These are phyloP conservation scores for Penaeus monodon DNA, from an alignment of 2,888 invertebrate species.

Conservation along the genomic window DNA sequence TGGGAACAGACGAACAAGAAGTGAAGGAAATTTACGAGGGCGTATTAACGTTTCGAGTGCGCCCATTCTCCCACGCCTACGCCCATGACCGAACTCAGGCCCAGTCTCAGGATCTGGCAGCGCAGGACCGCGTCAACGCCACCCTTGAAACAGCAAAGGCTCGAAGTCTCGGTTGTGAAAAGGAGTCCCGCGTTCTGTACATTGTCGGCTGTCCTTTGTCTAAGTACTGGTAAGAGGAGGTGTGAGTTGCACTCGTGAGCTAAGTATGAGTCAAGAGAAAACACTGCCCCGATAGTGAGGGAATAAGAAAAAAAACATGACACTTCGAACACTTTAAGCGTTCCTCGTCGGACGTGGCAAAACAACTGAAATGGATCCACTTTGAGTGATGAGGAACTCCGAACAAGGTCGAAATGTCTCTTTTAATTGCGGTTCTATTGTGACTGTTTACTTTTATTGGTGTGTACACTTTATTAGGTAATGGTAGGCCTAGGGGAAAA, in stretches of 20 bases:
- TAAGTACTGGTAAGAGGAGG: constrained; percentile 37
- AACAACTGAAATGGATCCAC: no score
- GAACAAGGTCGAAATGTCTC: no score
- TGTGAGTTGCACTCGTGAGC: background rate
- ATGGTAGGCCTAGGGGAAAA: no score
- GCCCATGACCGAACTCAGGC: background rate
- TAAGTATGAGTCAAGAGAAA: no score
- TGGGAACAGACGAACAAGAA: constrained; percentile 52
- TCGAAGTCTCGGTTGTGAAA: background rate
- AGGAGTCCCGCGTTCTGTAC: constrained; percentile 30
- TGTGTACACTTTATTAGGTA: no score
- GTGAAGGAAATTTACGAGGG: constrained; percentile 50
- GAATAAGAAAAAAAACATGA: no score
- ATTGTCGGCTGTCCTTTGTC: constrained; percentile 56
- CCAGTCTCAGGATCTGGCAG: background rate
- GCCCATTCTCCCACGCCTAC: constrained; percentile 22
- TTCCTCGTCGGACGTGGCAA: no score
- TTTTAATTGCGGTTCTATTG: no score
- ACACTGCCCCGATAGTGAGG: no score
- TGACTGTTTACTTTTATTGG: no score
- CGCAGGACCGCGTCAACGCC: background rate
- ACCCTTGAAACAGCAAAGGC: background rate
- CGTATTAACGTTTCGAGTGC: constrained; percentile 37
- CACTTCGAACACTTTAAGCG: no score
- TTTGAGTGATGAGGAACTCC: no score